Conservation (phyloP, 2,888 invertebrate genomes). For the Hydroisotoma schaefferi region DNA sequence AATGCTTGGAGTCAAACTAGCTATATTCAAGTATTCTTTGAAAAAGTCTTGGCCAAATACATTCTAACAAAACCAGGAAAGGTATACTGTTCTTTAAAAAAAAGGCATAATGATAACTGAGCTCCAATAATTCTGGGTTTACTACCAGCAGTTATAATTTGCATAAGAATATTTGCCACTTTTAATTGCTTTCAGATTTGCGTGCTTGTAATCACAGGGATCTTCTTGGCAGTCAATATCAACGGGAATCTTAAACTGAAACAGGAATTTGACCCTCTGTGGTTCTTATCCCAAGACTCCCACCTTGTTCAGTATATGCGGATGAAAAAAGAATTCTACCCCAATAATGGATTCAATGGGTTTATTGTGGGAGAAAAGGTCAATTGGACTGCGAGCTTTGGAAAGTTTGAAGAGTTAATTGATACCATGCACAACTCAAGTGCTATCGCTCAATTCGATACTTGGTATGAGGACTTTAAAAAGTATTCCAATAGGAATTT, state of each 20-base stretch:
- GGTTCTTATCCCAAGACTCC: constrained; percentile 71
- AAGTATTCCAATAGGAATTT: constrained; percentile 61
- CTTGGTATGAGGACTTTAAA: constrained; percentile 66
- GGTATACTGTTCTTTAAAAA: constrained; percentile 51
- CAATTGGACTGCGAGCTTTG: constrained; percentile 63
- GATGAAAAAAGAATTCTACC: constrained; percentile 62
- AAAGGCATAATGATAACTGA: no score
- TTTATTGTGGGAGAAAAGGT: constrained; percentile 65
- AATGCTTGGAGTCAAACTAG: constrained; percentile 59
- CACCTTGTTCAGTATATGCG: constrained; percentile 63
- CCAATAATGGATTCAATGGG: constrained; percentile 62
- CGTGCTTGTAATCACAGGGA: constrained; percentile 61
- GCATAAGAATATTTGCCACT: neutral
- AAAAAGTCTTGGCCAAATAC: constrained; percentile 62
- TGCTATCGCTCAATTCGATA: constrained; percentile 59
- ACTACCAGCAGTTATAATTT: no score
- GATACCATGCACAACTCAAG: constrained; percentile 57
- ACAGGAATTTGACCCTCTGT: constrained; percentile 73
- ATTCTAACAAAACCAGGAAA: constrained; percentile 67
- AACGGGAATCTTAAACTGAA: constrained; percentile 63
- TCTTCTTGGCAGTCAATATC: constrained; percentile 62
- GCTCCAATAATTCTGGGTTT: no score
- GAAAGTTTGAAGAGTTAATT: constrained; percentile 59
- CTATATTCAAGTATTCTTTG: constrained; percentile 60
- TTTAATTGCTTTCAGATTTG: constrained; percentile 56